Evolutionary conservation across 1,140 invertebrate genomes (phyloP).

Genomic region (Drosophila triauraria): DNA sequence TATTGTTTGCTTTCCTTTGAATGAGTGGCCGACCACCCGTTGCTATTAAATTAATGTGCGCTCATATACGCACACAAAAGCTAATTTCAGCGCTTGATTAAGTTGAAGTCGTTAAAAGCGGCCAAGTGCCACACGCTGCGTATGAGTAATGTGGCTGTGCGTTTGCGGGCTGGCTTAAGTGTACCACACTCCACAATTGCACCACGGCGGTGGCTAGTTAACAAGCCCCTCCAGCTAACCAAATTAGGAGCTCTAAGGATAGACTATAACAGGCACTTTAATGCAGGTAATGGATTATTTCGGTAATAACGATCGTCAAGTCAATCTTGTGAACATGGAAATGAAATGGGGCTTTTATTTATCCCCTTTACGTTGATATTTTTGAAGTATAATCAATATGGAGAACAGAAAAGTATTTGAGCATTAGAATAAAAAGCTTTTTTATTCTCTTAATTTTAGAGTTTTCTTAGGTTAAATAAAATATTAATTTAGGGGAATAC

Average conservation of each 20-base stretch:
- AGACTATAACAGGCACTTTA: constrained; percentile 30
- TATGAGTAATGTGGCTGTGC: constrained; percentile 71
- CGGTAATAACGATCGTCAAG: constrained; percentile 16
- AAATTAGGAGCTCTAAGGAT: constrained; percentile 35
- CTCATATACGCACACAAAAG: constrained; percentile 83
- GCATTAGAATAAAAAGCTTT: too few species aligned
- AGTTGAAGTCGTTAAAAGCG: constrained; percentile 80
- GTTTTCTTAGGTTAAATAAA: too few species aligned
- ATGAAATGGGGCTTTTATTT: too few species aligned
- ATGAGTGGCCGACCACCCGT: constrained; percentile 49
- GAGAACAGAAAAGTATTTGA: too few species aligned
- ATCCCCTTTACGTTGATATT: background rate
- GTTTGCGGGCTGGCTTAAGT: constrained; percentile 55
- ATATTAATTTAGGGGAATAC: too few species aligned
- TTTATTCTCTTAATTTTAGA: too few species aligned
- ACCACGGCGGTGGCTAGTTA: constrained; percentile 12
- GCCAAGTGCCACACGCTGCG: constrained; percentile 77
- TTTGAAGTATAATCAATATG: too few species aligned
- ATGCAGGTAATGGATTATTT: constrained; percentile 3
- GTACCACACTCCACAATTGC: constrained; percentile 27
- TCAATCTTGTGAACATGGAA: too few species aligned
- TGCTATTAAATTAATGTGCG: constrained; percentile 80
- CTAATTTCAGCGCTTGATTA: constrained; percentile 82
- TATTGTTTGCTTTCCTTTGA: constrained; percentile 27
- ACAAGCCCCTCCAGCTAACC: constrained; percentile 17